phyloP scores from a whole-genome alignment of 1,140 invertebrate species.

The Drosophila jambulina region DNA sequence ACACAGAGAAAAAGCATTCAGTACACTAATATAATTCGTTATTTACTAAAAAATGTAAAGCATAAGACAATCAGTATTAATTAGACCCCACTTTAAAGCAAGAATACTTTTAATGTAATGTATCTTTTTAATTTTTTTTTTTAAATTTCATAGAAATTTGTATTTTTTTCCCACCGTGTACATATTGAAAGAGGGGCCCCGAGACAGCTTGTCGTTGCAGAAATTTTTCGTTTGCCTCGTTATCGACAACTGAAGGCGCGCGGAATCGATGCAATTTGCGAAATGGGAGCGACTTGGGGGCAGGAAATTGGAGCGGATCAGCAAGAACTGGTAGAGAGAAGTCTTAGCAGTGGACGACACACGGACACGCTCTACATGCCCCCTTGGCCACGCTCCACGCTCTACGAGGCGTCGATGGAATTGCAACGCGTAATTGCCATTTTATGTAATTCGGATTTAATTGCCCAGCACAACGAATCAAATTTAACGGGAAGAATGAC shows the following conservation, averaged over 20 bases:
- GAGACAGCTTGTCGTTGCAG: slow-evolving; percentile 34
- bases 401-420: slow-evolving; percentile 27
- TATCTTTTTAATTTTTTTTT: background rate
- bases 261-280: slow-evolving; percentile 35
- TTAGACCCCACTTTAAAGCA: background rate
- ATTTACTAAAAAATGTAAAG: too few species aligned
- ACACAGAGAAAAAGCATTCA: too few species aligned
- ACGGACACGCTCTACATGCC: slow-evolving; percentile 39
- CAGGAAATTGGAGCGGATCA: slow-evolving; percentile 52
- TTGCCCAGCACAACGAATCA: slow-evolving; percentile 39
- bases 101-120: background rate
- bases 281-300: slow-evolving; percentile 28
- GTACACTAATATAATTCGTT: too few species aligned
- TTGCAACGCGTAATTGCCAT: slow-evolving; percentile 47
- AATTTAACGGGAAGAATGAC: slow-evolving; percentile 15
- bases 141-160: background rate
- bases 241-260: slow-evolving; percentile 17
- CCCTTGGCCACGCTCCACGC: slow-evolving; percentile 20
- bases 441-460: slow-evolving; percentile 48
- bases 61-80: too few species aligned
- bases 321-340: slow-evolving; percentile 30
- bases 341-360: slow-evolving; percentile 42
- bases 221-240: slow-evolving; percentile 21
- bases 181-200: background rate
- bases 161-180: background rate